Base-by-base conservation (phyloP, 2,797 vertebrate genomes). In the Clamator glandarius region DNA sequence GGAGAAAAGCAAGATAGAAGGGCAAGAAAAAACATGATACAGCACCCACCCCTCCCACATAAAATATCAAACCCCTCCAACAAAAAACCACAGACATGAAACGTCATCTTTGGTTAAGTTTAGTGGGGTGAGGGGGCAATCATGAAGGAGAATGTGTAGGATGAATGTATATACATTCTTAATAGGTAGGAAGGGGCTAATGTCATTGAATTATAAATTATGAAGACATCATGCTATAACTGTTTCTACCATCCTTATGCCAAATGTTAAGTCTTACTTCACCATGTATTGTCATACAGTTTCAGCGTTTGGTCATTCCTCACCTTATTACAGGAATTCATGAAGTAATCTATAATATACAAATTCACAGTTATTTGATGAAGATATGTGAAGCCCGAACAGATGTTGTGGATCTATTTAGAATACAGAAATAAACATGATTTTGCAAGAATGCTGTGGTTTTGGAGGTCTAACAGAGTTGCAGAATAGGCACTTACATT, bases 71-170 rank as follows among this genome's bases (percentile, higher is more conserved):
- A 42, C 42, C 14, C 11, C 5, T 3, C 31, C 23, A 88, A 33
- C 9, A 58, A 46, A 35, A 87, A 48, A 8, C 1, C 5, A 48
- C 35, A 55, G 83, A 46, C 14, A 5, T 24, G 31, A 74, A 59
- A 9, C 4, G 20, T 17, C 10, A 62, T 14, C 14, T 74, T 42
- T 57, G 44, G 19, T 63, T 41, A 41, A 52, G 5, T 4, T 77
- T 42, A 16, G 15, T 12, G 3, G 8, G 1, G 5, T 4, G 1
- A 0, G 2, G 0, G 20, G 9, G 1, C 1, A 48, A 7, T 33
- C 17, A 25, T 9, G 19, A 75, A 20, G 15, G 15, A 76, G 4
- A 50, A 50, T 57, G 9, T 23, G 8, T 44, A 76, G 15, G 39
- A 48, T 26, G 35, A 8, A 14, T 42, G 9, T 25, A 48, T 55